Evolutionary conservation across 2,888 invertebrate genomes (phyloP).

Genomic region (Siphlonurus alternatus): DNA sequence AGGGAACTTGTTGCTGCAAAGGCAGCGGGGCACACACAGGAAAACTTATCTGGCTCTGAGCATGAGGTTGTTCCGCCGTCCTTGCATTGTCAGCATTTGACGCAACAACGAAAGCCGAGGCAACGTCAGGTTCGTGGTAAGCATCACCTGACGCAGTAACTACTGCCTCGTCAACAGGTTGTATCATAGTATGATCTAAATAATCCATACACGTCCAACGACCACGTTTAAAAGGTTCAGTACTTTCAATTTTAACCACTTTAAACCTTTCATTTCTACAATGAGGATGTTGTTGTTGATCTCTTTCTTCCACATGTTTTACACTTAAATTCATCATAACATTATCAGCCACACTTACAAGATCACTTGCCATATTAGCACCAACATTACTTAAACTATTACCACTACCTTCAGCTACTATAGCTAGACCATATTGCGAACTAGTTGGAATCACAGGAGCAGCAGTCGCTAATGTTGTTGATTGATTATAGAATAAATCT

Average conservation of each 20-base stretch:
- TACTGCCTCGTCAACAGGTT: constrained; percentile 16
- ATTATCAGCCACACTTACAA: constrained; percentile 14
- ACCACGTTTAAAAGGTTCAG: constrained; percentile 83
- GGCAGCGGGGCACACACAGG: too few relatives aligned
- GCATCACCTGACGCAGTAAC: neutral
- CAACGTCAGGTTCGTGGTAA: neutral
- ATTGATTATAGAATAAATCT: constrained; percentile 61
- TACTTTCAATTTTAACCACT: constrained; percentile 88
- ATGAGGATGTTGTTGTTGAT: neutral
- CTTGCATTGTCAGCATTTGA: too few relatives aligned
- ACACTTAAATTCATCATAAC: constrained; percentile 17
- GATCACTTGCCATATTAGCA: constrained; percentile 7
- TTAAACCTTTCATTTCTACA: neutral
- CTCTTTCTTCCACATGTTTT: neutral
- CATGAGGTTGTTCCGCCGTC: too few relatives aligned
- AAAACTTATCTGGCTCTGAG: too few relatives aligned
- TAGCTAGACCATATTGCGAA: constrained; percentile 66
- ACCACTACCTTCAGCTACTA: constrained; percentile 36
- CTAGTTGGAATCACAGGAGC: constrained; percentile 70
- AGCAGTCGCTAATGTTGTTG: constrained; percentile 53
- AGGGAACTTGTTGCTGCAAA: too few relatives aligned
- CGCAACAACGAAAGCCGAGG: too few relatives aligned
- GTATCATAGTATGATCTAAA: constrained; percentile 58
- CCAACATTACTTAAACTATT: constrained; percentile 20
- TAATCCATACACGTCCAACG: constrained; percentile 93